These are phyloP conservation scores for Leptoteleia sp. DNA, from an alignment of 1,140 invertebrate genomes.

Conservation along the genomic window DNA sequence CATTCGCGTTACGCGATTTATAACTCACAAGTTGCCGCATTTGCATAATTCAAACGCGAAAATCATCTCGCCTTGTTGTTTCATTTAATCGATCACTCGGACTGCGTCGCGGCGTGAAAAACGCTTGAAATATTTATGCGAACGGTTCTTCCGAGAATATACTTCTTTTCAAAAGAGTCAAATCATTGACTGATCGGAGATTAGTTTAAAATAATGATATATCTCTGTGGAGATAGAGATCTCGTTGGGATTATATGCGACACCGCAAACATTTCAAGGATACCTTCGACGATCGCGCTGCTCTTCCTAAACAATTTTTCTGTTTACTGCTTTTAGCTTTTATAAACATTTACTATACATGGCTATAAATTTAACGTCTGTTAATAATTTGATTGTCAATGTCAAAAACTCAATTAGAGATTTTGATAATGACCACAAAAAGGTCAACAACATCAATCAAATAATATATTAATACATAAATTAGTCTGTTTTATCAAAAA, in stretches of 20 bases:
- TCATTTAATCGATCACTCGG: neutral
- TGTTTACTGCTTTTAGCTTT: too few species aligned
- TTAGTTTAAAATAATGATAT: conserved; percentile 19
- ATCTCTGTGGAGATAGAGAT: conserved; percentile 14
- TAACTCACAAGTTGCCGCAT: neutral
- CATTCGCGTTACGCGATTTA: conserved; percentile 23
- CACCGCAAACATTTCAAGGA: conserved; percentile 8
- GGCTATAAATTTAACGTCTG: too few species aligned
- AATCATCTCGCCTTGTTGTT: neutral
- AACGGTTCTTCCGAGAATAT: conserved; percentile 1
- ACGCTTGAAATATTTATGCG: neutral
- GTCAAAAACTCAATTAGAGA: too few species aligned
- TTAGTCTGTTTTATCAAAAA: too few species aligned
- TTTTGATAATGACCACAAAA: too few species aligned
- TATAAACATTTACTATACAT: too few species aligned
- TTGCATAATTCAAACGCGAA: conserved; percentile 9
- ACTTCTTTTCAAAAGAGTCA: neutral
- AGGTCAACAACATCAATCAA: too few species aligned
- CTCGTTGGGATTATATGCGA: conserved; percentile 9
- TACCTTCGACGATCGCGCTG: neutral
- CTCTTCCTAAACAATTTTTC: neutral
- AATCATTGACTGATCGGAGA: conserved; percentile 7
- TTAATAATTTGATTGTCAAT: too few species aligned
- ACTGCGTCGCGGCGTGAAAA: neutral
- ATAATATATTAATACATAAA: too few species aligned